Evolutionary conservation across 2,888 invertebrate genomes (phyloP), one percentile per base, ranked within the genome.

Genomic region (Resseliella maxima): DNA sequence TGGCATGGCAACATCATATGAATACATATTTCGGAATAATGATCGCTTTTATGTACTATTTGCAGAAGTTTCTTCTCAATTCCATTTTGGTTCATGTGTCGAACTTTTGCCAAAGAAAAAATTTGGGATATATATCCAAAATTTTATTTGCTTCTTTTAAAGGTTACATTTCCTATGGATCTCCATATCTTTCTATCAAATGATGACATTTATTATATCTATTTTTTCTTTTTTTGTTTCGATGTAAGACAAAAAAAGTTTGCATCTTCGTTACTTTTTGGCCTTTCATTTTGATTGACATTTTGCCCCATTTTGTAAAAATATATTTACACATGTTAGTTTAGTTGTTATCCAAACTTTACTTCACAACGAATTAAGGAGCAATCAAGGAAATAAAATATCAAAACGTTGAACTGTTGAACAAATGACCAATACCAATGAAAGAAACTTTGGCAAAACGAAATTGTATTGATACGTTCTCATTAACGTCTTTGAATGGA

Each of bases 201-300:
- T 18, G 46, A 15, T 50, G 46, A 50, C 46, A 15, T 18, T 50
- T 50, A 18, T 8, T 6, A 41, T n/a, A n/a, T n/a, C n/a, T n/a
- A n/a, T n/a, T 41, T 50, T 50, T 50, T 50, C 46, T 50, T 50
- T 2, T 18, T 18, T 50, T 50, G 46, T 18, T 2, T 18, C 41
- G 12, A 12, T 50, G 50, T 50, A 2, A 12, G 15, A 12, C 50
- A 50, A 50, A 50, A 50, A 24, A 24, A 5, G 5, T 27, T n/a
- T n/a, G n/a, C n/a, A 24, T 59, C 24, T 59, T 59, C 24, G 24
- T 59, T 27, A 59, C 5, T 27, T n/a, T 3, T 27, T 59, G 72
- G 72, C 72, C 31, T 72, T 72, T 31, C 10, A 59, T 24, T 15
- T 72, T 31, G 72, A 72, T 31, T 72, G 72, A 72, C 72, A 27